Conservation (phyloP, 1,140 invertebrate genomes). For the Drosophila guanche region DNA sequence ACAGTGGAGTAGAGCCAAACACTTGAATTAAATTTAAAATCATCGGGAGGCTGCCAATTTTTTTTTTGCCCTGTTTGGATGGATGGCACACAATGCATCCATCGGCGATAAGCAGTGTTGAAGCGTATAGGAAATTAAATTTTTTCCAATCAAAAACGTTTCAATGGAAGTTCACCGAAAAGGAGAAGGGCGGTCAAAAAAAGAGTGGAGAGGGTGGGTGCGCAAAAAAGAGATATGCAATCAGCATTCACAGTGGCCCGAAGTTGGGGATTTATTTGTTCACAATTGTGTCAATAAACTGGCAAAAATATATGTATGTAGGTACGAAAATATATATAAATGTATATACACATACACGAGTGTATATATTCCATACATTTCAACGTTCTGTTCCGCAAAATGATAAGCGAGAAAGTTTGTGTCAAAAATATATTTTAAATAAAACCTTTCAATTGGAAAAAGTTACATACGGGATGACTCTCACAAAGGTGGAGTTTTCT, state of each 20-base stretch:
- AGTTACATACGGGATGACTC: no score
- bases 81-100: slow-evolving; percentile 53
- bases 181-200: not conserved
- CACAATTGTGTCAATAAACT: slow-evolving; percentile 58
- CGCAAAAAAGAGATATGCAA: slow-evolving; percentile 37
- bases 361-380: no score
- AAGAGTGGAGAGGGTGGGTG: not conserved
- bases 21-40: slow-evolving; percentile 74
- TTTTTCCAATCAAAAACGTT: slow-evolving; percentile 83
- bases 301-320: slow-evolving; percentile 23
- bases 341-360: not conserved
- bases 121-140: slow-evolving; percentile 83
- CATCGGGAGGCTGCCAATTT: slow-evolving; percentile 46
- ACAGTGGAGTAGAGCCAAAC: slow-evolving; percentile 33
- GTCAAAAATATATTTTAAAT: slow-evolving; percentile 18
- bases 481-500: no score
- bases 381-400: not conserved
- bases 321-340: not conserved
- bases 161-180: slow-evolving; percentile 69
- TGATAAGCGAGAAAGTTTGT: slow-evolving; percentile 17
- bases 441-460: slow-evolving; percentile 14
- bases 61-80: slow-evolving; percentile 31
- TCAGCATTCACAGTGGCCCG: slow-evolving; percentile 33
- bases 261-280: slow-evolving; percentile 50
- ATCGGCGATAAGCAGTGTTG: slow-evolving; percentile 66